Evolutionary conservation across 2,113 vertebrate genomes (phyloP).

Genomic region (Poeciliopsis turrubarensis): DNA sequence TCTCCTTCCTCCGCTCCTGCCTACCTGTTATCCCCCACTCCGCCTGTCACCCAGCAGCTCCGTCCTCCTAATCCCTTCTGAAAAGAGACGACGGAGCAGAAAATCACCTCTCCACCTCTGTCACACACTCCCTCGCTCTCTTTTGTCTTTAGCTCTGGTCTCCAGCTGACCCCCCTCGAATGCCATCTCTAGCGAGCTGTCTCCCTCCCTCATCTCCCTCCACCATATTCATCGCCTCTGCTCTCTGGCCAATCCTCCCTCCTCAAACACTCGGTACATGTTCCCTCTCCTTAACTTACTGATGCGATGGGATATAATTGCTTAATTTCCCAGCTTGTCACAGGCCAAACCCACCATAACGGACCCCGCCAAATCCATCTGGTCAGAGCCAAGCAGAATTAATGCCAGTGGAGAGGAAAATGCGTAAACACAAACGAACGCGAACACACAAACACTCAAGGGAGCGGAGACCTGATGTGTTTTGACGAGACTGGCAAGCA

Average conservation of each 20-base stretch:
- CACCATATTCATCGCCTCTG: constrained; percentile 18
- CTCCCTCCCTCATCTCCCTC: constrained; percentile 10
- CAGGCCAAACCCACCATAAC: constrained; percentile 65
- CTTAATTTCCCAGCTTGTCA: constrained; percentile 71
- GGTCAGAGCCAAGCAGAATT: constrained; percentile 54
- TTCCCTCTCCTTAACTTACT: constrained; percentile 15
- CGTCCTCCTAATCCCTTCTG: constrained; percentile 75
- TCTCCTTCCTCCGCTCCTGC: constrained; percentile 40
- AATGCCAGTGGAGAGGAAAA: constrained; percentile 45
- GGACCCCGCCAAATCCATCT: constrained; percentile 53
- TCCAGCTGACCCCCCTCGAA: constrained; percentile 41
- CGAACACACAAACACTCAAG: constrained; percentile 3
- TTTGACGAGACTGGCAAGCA: constrained; percentile 57
- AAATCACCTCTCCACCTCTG: constrained; percentile 80
- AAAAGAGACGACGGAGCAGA: constrained; percentile 80
- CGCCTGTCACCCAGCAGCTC: constrained; percentile 70
- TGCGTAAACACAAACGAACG: constrained; percentile 18
- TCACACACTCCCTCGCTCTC: constrained; percentile 72
- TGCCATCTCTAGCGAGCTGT: not conserved
- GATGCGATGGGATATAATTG: constrained; percentile 50
- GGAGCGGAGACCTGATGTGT: constrained; percentile 40
- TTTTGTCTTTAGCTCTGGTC: constrained; percentile 74
- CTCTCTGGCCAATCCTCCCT: constrained; percentile 6
- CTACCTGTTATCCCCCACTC: constrained; percentile 71
- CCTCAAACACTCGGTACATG: constrained; percentile 6